Evolutionary conservation across 2,888 invertebrate species (phyloP).

Genomic region (Tetragonula carbonaria): DNA sequence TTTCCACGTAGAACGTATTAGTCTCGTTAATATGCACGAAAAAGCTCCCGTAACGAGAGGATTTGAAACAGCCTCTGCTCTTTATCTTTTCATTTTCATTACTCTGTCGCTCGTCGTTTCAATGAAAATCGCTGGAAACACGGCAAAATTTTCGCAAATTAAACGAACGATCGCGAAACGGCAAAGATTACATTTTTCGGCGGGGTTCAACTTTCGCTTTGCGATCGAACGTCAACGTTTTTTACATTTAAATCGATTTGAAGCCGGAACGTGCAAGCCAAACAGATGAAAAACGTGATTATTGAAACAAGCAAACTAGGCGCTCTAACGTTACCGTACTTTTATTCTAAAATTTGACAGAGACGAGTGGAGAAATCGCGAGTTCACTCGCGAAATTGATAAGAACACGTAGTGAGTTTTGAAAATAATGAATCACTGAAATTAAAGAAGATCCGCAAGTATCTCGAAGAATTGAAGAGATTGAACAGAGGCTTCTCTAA

Average conservation of each 20-base stretch:
- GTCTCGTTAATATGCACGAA: slow-evolving; percentile 48
- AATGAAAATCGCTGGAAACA: background rate
- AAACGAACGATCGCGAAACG: background rate
- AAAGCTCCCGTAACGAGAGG: slow-evolving; percentile 20
- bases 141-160: background rate
- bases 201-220: no score
- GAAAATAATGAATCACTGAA: no score
- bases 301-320: background rate
- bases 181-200: background rate
- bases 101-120: background rate
- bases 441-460: no score
- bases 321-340: no score
- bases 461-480: no score
- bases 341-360: background rate
- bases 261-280: no score
- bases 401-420: no score
- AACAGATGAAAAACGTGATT: background rate
- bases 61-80: background rate
- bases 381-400: no score
- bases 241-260: no score
- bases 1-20: slow-evolving; percentile 26
- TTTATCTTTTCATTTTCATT: background rate
- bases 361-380: no score
- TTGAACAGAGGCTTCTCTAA: no score
- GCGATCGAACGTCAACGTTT: no score